phyloP scores from a whole-genome alignment of 2,113 vertebrate genomes.

The Dasypus novemcinctus region DNA sequence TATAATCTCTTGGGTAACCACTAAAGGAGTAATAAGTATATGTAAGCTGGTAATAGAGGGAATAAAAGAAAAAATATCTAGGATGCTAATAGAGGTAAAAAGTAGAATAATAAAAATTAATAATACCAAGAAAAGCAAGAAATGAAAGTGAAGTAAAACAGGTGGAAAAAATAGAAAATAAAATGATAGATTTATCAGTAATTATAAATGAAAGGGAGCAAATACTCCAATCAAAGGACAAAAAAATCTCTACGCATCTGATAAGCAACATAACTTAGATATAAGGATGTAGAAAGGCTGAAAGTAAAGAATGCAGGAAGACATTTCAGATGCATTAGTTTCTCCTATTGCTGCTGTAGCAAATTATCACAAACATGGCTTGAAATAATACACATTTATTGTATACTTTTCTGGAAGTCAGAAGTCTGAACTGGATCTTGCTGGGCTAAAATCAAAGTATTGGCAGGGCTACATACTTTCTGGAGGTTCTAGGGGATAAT shows the following conservation, averaged over 20 bases:
- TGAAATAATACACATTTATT: not conserved
- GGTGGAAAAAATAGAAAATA: not conserved
- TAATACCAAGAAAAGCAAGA: slow-evolving; percentile 13
- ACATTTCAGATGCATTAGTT: not conserved
- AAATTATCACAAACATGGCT: not conserved
- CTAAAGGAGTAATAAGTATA: not conserved
- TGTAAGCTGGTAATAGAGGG: no score
- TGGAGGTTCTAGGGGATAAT: not conserved
- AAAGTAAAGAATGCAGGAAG: not conserved
- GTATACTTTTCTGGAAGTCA: not conserved
- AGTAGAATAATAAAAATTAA: not conserved
- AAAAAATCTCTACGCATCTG: not conserved
- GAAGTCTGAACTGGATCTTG: not conserved
- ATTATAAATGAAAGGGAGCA: not conserved
- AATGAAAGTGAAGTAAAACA: not conserved
- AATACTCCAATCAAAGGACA: not conserved
- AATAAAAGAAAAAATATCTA: not conserved
- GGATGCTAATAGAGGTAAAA: not conserved
- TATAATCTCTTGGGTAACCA: not conserved
- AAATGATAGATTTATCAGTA: not conserved
- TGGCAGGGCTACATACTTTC: not conserved
- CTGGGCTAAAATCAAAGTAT: not conserved
- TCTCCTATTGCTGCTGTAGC: not conserved
- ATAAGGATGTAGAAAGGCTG: not conserved
- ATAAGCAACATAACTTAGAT: not conserved